Conservation (phyloP, 2,797 vertebrate species). For the Enteromius afrohamiltoni region DNA sequence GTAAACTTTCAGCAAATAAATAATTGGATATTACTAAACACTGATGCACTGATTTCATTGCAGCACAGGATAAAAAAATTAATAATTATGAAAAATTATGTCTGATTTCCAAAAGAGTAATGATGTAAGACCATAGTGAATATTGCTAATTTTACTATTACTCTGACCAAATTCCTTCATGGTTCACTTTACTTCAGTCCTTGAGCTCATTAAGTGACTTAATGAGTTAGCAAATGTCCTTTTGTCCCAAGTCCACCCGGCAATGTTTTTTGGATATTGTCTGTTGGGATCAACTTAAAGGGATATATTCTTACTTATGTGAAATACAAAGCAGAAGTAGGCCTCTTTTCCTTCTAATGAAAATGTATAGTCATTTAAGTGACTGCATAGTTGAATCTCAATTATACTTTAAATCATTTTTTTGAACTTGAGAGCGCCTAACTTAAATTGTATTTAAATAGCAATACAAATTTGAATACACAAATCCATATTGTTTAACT, state of each 20-base stretch:
- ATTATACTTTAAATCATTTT: background rate
- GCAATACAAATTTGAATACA: background rate
- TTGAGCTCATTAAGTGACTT: background rate
- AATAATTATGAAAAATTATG: background rate
- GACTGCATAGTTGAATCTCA: background rate
- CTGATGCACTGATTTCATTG: background rate
- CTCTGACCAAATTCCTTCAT: background rate
- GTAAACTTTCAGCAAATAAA: slow-evolving; percentile 21
- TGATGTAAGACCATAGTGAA: background rate
- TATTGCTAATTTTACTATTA: background rate
- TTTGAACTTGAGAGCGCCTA: background rate
- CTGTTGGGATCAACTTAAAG: slow-evolving; percentile 50
- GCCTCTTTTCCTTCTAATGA: background rate
- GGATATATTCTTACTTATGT: background rate
- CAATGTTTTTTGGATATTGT: slow-evolving; percentile 25
- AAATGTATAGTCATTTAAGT: background rate
- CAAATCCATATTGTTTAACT: background rate
- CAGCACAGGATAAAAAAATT: background rate
- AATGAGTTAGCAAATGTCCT: slow-evolving; percentile 7
- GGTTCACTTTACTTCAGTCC: background rate
- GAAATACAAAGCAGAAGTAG: background rate
- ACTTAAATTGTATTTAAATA: background rate
- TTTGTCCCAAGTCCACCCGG: background rate
- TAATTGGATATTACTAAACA: background rate
- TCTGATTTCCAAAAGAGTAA: slow-evolving; percentile 1